Evolutionary conservation across 2,797 vertebrate species (phyloP).

Genomic region (Harpagifer antarcticus): DNA sequence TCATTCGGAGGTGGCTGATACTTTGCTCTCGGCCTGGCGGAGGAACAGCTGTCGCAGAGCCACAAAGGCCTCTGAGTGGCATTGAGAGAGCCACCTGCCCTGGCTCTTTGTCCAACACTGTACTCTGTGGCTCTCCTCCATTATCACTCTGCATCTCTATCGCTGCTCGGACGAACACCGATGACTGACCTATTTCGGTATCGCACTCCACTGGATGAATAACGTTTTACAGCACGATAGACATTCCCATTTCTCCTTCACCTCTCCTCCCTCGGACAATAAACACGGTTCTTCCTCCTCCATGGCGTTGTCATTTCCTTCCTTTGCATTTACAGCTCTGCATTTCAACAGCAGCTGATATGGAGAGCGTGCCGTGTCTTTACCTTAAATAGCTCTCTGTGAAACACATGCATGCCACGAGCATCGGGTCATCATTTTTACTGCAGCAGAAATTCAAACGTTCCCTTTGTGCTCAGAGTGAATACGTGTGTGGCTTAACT

Average conservation of each 20-base stretch:
- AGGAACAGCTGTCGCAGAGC: constrained; percentile 76
- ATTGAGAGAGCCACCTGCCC: constrained; percentile 79
- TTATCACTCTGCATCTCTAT: constrained; percentile 59
- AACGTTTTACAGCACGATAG: constrained; percentile 43
- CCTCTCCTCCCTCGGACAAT: constrained; percentile 57
- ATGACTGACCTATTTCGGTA: constrained; percentile 65
- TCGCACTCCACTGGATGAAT: constrained; percentile 36
- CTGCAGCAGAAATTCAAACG: constrained; percentile 53
- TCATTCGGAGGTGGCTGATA: constrained; percentile 52
- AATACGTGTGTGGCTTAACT: constrained; percentile 31
- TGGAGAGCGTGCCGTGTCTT: constrained; percentile 52
- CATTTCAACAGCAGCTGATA: constrained; percentile 73
- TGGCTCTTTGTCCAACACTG: constrained; percentile 75
- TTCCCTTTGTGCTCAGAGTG: constrained; percentile 40
- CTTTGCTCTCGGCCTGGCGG: constrained; percentile 58
- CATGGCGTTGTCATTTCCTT: constrained; percentile 43
- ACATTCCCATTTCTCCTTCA: constrained; percentile 51
- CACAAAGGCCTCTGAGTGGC: constrained; percentile 76
- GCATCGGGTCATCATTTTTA: constrained; percentile 55
- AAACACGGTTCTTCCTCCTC: constrained; percentile 69
- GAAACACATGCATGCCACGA: constrained; percentile 25
- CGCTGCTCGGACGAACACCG: constrained; percentile 37
- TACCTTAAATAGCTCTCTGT: constrained; percentile 68
- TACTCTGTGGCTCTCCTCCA: constrained; percentile 54
- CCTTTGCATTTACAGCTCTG: constrained; percentile 74